These are phyloP conservation scores for Octodonta nipae DNA, from an alignment of 2,888 invertebrate genomes.

Conservation along the genomic window DNA sequence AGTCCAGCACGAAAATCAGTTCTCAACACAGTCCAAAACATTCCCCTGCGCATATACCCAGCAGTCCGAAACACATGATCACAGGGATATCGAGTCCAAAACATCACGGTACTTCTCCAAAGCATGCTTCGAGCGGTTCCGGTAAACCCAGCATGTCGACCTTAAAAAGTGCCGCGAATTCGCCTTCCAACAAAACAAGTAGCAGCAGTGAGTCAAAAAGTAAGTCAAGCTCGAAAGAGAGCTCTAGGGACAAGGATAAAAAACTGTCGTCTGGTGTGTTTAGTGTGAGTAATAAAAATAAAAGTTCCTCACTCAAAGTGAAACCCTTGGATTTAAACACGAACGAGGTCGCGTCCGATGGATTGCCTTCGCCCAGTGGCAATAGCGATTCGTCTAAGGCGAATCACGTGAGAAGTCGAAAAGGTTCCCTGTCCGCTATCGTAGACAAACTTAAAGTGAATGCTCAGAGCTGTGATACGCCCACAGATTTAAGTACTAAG, in stretches of 20 bases:
- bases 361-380: conserved; percentile 41
- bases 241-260: conserved; percentile 33
- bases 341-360: conserved; percentile 23
- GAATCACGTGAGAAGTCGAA: conserved; percentile 53
- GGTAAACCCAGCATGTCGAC: conserved; percentile 85
- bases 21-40: conserved; percentile 57
- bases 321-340: conserved; percentile 49
- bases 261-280: conserved; percentile 19
- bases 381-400: conserved; percentile 43
- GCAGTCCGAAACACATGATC: conserved; percentile 58
- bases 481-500: conserved; percentile 34
- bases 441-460: conserved; percentile 69
- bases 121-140: conserved; percentile 56
- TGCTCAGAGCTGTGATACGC: conserved; percentile 53
- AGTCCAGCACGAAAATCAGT: conserved; percentile 40
- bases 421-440: conserved; percentile 68
- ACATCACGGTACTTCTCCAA: conserved; percentile 63
- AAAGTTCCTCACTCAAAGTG: conserved; percentile 42
- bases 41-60: conserved; percentile 52
- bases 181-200: conserved; percentile 47
- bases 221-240: conserved; percentile 26
- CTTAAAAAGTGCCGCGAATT: conserved; percentile 64
- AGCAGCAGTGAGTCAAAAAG: conserved; percentile 41
- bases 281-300: conserved; percentile 34
- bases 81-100: conserved; percentile 62